Base-by-base conservation (phyloP, 2,888 invertebrate species). In the Dryadula phaetusa region DNA sequence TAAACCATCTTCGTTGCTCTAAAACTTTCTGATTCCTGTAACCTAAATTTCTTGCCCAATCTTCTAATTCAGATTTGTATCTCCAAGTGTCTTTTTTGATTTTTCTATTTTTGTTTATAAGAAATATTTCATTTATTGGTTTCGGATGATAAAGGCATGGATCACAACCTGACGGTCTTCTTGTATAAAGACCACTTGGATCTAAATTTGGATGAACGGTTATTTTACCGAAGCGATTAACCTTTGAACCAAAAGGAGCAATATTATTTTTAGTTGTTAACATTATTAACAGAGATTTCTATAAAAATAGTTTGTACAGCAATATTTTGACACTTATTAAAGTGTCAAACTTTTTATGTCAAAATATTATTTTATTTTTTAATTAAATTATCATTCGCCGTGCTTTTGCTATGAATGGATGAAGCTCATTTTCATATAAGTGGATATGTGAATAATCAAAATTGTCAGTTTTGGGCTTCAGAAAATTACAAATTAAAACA, bases 1-100 rank as follows among this genome's bases (percentile, higher is more conserved):
- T 70, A 25, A 73, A 75, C 86, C 88, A 88, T 62, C 49, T 75
- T 37, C 84, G 78, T 42, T 75, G 65, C 14, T 79, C 78, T 7
- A 92, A 79, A 20, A 90, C 67, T 67, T 78, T 78, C 75, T 85
- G 85, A 69, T 92, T 91, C 72, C 90, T 83, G 66, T 89, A 92
- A 5, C 91, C 91, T 40, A 92, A 81, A 72, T 92, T 88, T 70
- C 75, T 75, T 1, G 86, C 79, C 91, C 91, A 92, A 28, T 87
- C 88, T 72, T 91, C 91, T 14, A 90, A 74, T 67, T 89, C 88
- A 10, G 70, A 82, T 75, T 90, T 88, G 69, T 85, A 86, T 67
- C 76, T 80, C 91, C 91, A 92, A 1, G 88, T 86, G 49, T 88
- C 87, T 74, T 87, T 86, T 40, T 77, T 74, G 8, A 64, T 71